A percentile compares a stretch with the other conserved stretches of the same genome.
phyloP scores from a whole-genome alignment of 1,140 invertebrate genomes.

The Saccostrea glomerata region DNA sequence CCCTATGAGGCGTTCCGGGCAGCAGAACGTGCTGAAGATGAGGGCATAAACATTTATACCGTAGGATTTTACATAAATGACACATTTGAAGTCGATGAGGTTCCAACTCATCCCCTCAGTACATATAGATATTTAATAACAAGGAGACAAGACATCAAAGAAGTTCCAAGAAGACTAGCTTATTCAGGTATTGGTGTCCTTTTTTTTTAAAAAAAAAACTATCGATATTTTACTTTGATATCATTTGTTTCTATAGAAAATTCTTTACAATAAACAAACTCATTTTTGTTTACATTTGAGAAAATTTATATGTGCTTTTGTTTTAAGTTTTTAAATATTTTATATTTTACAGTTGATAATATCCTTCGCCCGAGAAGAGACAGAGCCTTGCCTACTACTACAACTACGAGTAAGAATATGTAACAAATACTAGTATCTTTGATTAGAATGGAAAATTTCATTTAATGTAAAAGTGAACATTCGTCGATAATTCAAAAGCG shows the following conservation, averaged over 20 bases:
- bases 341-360: background rate
- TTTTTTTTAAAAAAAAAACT: too few relatives aligned
- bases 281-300: too few relatives aligned
- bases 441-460: too few relatives aligned
- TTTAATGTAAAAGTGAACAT: too few relatives aligned
- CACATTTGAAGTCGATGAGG: constrained; percentile 64
- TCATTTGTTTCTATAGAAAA: too few relatives aligned
- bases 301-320: too few relatives aligned
- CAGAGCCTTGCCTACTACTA: background rate
- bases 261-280: too few relatives aligned
- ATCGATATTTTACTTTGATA: too few relatives aligned
- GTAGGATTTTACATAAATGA: constrained; percentile 68
- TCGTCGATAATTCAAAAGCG: too few relatives aligned
- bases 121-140: constrained; percentile 58
- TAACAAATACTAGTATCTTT: too few relatives aligned
- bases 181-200: background rate
- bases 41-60: constrained; percentile 64
- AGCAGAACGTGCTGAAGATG: constrained; percentile 62
- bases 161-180: background rate
- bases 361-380: background rate
- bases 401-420: background rate
- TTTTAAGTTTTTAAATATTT: too few relatives aligned
- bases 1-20: constrained; percentile 52
- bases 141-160: background rate
- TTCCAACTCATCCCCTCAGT: constrained; percentile 63